Conservation (phyloP, 2,888 invertebrate genomes). For the Calliopum simillimum region DNA sequence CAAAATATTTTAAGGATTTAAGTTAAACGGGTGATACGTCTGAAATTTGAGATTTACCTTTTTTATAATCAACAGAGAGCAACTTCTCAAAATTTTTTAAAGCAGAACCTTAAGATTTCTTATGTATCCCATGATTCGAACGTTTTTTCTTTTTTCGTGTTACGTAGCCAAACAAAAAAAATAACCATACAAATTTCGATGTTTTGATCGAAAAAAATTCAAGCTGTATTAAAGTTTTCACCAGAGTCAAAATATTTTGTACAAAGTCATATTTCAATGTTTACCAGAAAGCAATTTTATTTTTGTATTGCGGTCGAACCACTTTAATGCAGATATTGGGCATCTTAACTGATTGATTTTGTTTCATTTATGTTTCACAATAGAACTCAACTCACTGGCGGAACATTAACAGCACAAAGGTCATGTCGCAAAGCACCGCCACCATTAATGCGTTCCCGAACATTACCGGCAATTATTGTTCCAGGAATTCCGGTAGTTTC, state of each 20-base stretch:
- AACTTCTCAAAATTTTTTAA: too few relatives aligned
- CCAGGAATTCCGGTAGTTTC: conserved; percentile 84
- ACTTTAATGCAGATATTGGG: too few relatives aligned
- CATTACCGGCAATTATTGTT: conserved; percentile 87
- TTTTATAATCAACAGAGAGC: background rate
- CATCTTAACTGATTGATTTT: background rate
- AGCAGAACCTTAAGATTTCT: too few relatives aligned
- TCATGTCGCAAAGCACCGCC: conserved; percentile 73
- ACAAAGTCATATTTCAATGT: background rate
- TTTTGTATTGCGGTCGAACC: too few relatives aligned
- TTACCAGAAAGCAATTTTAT: too few relatives aligned
- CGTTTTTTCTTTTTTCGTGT: background rate
- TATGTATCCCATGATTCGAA: conserved; percentile 10
- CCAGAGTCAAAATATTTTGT: too few relatives aligned
- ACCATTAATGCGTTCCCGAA: conserved; percentile 84
- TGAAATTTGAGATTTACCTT: too few relatives aligned
- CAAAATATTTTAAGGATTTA: too few relatives aligned
- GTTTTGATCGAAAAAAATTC: background rate
- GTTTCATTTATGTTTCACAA: background rate
- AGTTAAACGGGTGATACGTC: too few relatives aligned
- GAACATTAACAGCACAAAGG: conserved; percentile 69
- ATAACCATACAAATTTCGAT: background rate
- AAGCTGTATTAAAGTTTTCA: too few relatives aligned
- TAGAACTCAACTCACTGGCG: conserved; percentile 72
- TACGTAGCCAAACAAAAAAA: background rate